Conservation (phyloP, 1,140 invertebrate species). For the Gonatopus flavifemur region DNA sequence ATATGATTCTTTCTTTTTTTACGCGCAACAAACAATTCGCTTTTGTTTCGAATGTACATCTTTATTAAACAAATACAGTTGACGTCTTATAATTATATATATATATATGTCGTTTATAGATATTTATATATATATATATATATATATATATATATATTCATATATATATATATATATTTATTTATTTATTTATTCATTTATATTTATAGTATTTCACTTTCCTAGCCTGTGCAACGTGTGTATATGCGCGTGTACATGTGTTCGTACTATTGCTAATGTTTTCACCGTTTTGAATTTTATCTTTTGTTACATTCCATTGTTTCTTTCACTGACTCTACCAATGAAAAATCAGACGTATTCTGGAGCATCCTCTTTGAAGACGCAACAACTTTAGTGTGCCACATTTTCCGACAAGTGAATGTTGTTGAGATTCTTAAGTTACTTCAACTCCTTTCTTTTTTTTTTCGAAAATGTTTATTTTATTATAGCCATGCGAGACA, state of each 20-base stretch:
- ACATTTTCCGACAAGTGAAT: no score
- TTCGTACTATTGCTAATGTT: slow-evolving; percentile 50
- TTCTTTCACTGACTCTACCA: no score
- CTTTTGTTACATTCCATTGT: no score
- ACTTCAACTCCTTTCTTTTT: no score
- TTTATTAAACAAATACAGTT: slow-evolving; percentile 62
- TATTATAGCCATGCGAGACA: slow-evolving; percentile 35
- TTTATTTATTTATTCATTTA: slow-evolving; percentile 35
- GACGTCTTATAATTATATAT: slow-evolving; percentile 57
- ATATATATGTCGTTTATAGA: slow-evolving; percentile 21
- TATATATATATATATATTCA: slow-evolving; percentile 28
- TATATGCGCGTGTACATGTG: slow-evolving; percentile 49
- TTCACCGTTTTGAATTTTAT: no score
- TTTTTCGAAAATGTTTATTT: no score
- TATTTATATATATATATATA: background rate
- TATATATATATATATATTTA: background rate
- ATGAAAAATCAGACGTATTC: no score
- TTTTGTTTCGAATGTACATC: slow-evolving; percentile 56
- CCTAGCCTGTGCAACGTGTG: slow-evolving; percentile 56
- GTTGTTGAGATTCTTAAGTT: no score
- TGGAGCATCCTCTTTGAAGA: no score
- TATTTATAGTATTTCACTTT: slow-evolving; percentile 55
- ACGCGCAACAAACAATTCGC: no score
- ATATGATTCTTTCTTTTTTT: no score
- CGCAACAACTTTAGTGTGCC: no score